These are phyloP conservation scores for Minunthozetes semirufus DNA, from an alignment of 2,888 invertebrate genomes.

Conservation along the genomic window DNA sequence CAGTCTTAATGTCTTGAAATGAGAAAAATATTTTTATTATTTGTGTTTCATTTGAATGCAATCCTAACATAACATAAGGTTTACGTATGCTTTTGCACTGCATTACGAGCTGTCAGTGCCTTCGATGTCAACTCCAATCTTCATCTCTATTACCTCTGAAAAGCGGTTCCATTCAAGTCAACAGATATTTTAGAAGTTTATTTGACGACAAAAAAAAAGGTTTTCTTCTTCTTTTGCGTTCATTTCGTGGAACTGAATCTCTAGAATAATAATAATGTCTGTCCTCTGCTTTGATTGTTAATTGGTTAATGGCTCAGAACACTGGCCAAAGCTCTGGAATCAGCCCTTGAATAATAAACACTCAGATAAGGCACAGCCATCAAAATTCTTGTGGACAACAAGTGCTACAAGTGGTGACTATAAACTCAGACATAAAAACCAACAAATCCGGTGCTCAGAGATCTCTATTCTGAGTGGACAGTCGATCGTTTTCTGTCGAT, in stretches of 20 bases:
- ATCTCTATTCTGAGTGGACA: conserved; percentile 12
- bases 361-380: conserved; percentile 29
- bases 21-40: not conserved
- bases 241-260: conserved; percentile 3
- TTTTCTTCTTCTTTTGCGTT: not conserved
- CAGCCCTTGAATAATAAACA: not conserved
- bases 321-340: not conserved
- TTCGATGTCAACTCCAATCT: conserved; percentile 15
- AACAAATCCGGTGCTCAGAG: not conserved
- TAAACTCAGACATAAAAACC: not conserved
- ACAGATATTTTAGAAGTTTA: conserved; percentile 20
- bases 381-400: not conserved
- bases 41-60: not conserved
- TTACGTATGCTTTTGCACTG: not conserved
- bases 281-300: conserved; percentile 17
- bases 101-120: conserved; percentile 3
- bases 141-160: conserved; percentile 16
- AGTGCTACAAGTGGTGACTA: conserved; percentile 1
- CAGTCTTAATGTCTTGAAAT: not conserved
- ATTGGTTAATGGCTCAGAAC: conserved; percentile 24
- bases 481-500: conserved; percentile 12
- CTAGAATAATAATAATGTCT: not conserved
- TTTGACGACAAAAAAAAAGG: not conserved
- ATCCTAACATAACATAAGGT: conserved; percentile 1
- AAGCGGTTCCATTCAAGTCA: conserved; percentile 12